A percentile compares a stretch with the other conserved stretches of the same genome.
Conservation (phyloP, 1,140 invertebrate genomes). For the Globodera rostochiensis region DNA sequence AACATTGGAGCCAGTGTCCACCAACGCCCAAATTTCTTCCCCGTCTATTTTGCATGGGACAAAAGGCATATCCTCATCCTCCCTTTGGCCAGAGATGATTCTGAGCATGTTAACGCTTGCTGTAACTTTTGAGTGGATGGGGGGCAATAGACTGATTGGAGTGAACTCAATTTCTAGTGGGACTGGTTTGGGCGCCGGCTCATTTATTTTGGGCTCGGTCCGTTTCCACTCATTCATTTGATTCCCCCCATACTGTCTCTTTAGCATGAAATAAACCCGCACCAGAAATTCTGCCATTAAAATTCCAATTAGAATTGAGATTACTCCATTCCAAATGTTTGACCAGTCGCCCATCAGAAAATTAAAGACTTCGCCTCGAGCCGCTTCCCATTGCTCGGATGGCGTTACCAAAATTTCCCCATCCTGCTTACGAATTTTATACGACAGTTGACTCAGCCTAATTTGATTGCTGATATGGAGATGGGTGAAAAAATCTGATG, state of each 20-base stretch:
- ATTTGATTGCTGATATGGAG: background rate
- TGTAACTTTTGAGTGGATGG: too few relatives aligned
- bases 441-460: background rate
- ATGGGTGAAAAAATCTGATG: constrained; percentile 1
- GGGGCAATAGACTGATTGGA: too few relatives aligned
- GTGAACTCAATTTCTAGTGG: background rate
- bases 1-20: too few relatives aligned
- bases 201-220: background rate
- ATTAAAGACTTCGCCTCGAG: background rate
- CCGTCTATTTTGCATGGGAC: too few relatives aligned
- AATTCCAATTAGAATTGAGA: background rate
- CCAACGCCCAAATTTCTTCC: too few relatives aligned
- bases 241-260: background rate
- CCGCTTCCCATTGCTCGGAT: background rate
- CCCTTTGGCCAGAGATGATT: too few relatives aligned
- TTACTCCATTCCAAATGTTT: background rate
- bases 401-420: background rate
- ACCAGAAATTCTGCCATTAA: background rate
- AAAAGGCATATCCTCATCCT: too few relatives aligned
- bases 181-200: background rate
- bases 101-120: too few relatives aligned
- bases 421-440: constrained; percentile 6
- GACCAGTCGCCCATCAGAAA: background rate
- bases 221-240: background rate
- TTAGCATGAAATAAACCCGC: constrained; percentile 1